These are phyloP conservation scores for Blastobasis lacticolella DNA, from an alignment of 2,888 invertebrate genomes.

Conservation along the genomic window DNA sequence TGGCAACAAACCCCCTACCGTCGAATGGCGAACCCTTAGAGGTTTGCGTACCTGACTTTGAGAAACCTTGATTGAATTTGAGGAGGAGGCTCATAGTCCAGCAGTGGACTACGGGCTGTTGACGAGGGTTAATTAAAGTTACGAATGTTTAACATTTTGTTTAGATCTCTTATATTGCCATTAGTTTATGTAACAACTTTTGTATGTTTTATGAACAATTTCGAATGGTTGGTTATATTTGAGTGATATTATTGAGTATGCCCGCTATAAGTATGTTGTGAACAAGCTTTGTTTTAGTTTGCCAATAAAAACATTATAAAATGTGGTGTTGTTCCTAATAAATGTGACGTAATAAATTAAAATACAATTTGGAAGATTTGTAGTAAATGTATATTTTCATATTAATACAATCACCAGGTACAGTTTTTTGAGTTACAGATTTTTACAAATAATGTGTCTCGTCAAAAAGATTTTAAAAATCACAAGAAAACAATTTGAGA, in stretches of 20 bases:
- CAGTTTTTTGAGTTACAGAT: slow-evolving; percentile 65
- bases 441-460: slow-evolving; percentile 52
- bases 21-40: no score
- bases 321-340: not conserved
- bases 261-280: slow-evolving; percentile 26
- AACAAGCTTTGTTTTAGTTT: slow-evolving; percentile 51
- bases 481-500: slow-evolving; percentile 15
- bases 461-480: slow-evolving; percentile 46
- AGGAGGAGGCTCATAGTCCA: no score
- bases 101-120: no score
- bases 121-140: slow-evolving; percentile 27
- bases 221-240: slow-evolving; percentile 37
- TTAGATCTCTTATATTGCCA: slow-evolving; percentile 14
- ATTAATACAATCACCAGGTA: slow-evolving; percentile 72
- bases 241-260: slow-evolving; percentile 21
- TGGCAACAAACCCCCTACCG: no score
- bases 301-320: slow-evolving; percentile 45
- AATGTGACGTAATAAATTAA: slow-evolving; percentile 26
- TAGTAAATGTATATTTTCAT: slow-evolving; percentile 73
- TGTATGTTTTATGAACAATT: slow-evolving; percentile 25
- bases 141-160: slow-evolving; percentile 55
- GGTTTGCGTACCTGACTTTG: no score
- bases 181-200: slow-evolving; percentile 19
- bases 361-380: slow-evolving; percentile 62
- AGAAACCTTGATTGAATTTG: no score